Conservation (phyloP, 2,113 vertebrate genomes). For the Empidonax traillii region DNA sequence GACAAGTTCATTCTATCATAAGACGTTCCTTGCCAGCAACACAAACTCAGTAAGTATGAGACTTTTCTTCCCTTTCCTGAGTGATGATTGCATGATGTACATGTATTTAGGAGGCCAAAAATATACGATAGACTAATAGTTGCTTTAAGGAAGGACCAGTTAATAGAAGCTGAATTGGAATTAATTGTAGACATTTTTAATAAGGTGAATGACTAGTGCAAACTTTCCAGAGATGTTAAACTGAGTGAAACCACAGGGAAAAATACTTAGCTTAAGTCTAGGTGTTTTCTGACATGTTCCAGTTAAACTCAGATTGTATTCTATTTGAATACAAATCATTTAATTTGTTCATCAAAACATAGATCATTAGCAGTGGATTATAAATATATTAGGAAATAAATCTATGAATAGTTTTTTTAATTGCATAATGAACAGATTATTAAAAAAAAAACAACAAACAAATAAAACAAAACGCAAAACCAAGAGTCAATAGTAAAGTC, state of each 20-base stretch:
- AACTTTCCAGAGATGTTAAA: neutral
- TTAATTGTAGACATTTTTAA: neutral
- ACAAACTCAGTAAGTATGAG: slow-evolving; percentile 83
- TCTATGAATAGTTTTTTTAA: neutral
- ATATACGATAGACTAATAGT: fast-evolving
- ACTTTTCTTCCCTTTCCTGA: neutral
- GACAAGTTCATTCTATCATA: slow-evolving; percentile 96
- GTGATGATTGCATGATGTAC: neutral
- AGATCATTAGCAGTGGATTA: neutral
- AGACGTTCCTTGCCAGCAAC: slow-evolving; percentile 85
- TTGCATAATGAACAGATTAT: neutral
- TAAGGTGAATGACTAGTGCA: neutral
- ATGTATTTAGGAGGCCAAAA: neutral
- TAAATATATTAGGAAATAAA: neutral
- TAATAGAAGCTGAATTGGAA: neutral
- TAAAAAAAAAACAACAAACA: no score
- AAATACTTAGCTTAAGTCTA: neutral
- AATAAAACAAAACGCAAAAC: neutral
- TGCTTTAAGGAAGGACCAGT: neutral
- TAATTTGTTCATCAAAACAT: neutral
- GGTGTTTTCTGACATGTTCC: neutral
- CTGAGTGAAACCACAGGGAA: no score
- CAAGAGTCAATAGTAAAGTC: neutral
- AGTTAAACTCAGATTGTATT: neutral
- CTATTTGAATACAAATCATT: neutral